Conservation (phyloP, 2,888 invertebrate genomes). For the Liposcelis brunnea region DNA sequence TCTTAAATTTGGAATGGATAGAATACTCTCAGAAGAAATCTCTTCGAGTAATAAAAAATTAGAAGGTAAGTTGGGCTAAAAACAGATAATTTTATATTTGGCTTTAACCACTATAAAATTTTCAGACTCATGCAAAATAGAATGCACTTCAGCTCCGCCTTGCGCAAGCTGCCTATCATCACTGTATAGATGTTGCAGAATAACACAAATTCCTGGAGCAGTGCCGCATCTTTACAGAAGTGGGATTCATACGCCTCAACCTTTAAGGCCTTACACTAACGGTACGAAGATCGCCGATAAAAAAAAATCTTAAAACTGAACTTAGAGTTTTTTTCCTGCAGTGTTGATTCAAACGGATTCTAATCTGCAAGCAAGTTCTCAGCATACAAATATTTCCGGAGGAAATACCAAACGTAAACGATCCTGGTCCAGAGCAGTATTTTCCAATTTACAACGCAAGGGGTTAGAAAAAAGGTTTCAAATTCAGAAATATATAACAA, state of each 20-base stretch:
- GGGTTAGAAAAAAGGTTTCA: constrained; percentile 83
- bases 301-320: too few species aligned
- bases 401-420: constrained; percentile 50
- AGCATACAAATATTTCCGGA: constrained; percentile 1
- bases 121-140: constrained; percentile 1
- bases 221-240: constrained; percentile 13
- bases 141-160: constrained; percentile 29
- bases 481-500: constrained; percentile 89
- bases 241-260: constrained; percentile 15
- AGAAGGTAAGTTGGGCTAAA: constrained; percentile 8
- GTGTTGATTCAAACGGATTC: too few species aligned
- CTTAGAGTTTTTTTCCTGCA: too few species aligned
- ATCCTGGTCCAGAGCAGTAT: constrained; percentile 90
- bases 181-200: constrained; percentile 40
- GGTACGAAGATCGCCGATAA: constrained; percentile 12
- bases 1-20: constrained; percentile 54
- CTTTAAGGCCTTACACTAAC: constrained; percentile 17
- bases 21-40: constrained; percentile 38
- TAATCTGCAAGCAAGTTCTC: background rate
- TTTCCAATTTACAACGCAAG: constrained; percentile 86
- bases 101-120: background rate
- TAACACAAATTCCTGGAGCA: constrained; percentile 16
- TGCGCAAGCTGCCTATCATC: constrained; percentile 49
- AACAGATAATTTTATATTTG: background rate
- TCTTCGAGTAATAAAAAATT: constrained; percentile 11